Percentiles rank a stretch among this genome's conserved stretches.
Conservation (phyloP, 1,140 invertebrate species). For the Brachionus paranguensis region DNA sequence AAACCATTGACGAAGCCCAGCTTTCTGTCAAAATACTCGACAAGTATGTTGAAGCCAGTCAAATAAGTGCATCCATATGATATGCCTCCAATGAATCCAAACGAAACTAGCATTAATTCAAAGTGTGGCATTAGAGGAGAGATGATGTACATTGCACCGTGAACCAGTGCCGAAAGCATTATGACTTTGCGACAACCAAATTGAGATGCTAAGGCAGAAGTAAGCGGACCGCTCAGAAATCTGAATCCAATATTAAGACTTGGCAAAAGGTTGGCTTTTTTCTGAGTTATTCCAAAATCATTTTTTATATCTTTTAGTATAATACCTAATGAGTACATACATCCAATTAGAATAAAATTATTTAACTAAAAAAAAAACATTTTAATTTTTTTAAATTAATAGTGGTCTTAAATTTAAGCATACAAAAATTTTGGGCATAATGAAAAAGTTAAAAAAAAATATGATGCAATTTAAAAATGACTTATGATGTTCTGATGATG, state of each 20-base stretch:
- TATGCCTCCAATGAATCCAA: constrained; percentile 74
- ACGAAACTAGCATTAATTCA: constrained; percentile 71
- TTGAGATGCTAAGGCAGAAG: constrained; percentile 71
- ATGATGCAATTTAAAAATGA: no score
- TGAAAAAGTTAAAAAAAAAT: no score
- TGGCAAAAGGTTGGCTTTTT: background rate
- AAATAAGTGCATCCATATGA: constrained; percentile 12
- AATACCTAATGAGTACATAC: constrained; percentile 29
- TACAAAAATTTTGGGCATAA: no score
- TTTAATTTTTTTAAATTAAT: no score
- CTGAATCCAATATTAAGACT: constrained; percentile 16
- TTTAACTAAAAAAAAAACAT: background rate
- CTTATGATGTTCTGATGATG: no score
- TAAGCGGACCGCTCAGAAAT: constrained; percentile 63
- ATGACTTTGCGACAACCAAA: constrained; percentile 83
- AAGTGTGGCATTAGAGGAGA: constrained; percentile 73
- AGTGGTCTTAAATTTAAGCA: no score
- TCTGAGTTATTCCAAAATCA: background rate
- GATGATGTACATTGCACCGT: constrained; percentile 68
- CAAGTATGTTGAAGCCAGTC: constrained; percentile 73
- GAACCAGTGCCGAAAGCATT: constrained; percentile 72
- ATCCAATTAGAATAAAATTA: constrained; percentile 24
- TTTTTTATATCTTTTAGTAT: background rate
- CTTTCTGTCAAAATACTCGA: constrained; percentile 86
- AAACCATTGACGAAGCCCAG: constrained; percentile 81